phyloP scores from a whole-genome alignment of 2,888 invertebrate species.

The Andrena chrysosceles region DNA sequence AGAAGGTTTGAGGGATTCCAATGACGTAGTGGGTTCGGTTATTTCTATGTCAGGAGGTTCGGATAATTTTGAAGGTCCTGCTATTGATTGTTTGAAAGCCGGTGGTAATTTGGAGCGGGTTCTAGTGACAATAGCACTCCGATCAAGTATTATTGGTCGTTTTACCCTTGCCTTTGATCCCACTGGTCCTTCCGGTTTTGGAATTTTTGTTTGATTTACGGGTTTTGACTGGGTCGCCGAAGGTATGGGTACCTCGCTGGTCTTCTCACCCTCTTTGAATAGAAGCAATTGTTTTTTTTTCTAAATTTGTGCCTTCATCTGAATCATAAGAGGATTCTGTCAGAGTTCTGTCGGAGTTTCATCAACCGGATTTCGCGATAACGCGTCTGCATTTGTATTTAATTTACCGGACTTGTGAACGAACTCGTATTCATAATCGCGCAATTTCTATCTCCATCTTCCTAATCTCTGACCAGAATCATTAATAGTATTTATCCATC shows the following conservation, averaged over 20 bases:
- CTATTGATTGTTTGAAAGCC: neutral
- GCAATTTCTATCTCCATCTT: slow-evolving; percentile 26
- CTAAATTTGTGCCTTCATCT: neutral
- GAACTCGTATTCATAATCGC: slow-evolving; percentile 12
- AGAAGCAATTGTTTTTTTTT: neutral
- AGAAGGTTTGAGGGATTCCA: no score
- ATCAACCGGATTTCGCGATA: neutral
- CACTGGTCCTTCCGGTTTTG: neutral
- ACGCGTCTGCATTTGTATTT: neutral
- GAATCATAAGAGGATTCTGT: neutral
- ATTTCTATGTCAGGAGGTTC: neutral
- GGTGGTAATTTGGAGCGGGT: no score
- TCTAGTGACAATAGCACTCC: neutral
- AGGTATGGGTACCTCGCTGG: neutral
- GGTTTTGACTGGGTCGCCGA: neutral
- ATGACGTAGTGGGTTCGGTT: no score
- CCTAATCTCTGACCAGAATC: slow-evolving; percentile 19
- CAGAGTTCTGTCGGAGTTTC: no score
- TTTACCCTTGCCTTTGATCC: neutral
- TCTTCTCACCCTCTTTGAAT: neutral
- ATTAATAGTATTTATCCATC: slow-evolving; percentile 29
- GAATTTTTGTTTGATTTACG: neutral
- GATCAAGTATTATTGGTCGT: no score
- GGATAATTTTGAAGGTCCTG: neutral
- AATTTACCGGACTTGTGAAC: slow-evolving; percentile 28